Conservation (phyloP, 2,888 invertebrate genomes). For the Chrysodeixis includens region DNA sequence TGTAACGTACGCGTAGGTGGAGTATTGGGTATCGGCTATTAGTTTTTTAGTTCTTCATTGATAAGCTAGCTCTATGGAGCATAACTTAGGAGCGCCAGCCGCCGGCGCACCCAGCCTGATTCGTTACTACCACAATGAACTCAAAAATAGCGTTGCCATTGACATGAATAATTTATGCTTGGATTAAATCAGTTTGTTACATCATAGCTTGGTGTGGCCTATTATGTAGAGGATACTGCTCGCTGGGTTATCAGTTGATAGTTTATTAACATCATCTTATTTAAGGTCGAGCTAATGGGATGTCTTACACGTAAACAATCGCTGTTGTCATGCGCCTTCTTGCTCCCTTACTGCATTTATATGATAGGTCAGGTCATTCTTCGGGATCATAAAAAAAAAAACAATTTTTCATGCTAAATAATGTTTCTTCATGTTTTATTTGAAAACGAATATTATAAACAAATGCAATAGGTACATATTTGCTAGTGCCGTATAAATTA, state of each 20-base stretch:
- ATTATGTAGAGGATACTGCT: conserved; percentile 7
- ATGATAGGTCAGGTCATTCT: no score
- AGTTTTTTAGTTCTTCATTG: conserved; percentile 23
- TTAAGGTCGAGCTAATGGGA: neutral
- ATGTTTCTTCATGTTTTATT: no score
- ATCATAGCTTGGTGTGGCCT: conserved; percentile 44
- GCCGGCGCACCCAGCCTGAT: conserved; percentile 45
- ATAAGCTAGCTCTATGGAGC: conserved; percentile 46
- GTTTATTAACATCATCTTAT: neutral
- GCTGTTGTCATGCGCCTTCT: no score
- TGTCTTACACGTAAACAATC: neutral
- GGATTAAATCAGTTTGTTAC: conserved; percentile 48
- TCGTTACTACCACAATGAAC: conserved; percentile 47
- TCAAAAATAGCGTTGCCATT: conserved; percentile 57
- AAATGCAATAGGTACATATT: no score
- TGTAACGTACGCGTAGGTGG: neutral
- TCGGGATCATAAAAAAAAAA: no score
- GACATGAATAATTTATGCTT: conserved; percentile 57
- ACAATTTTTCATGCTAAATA: no score
- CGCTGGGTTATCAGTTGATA: conserved; percentile 1
- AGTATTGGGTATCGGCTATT: conserved; percentile 8
- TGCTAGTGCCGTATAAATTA: no score
- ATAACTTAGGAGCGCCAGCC: conserved; percentile 57
- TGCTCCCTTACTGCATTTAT: no score
- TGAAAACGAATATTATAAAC: no score